Base-by-base conservation (phyloP, 2,113 vertebrate genomes). In the Cynocephalus volans region DNA sequence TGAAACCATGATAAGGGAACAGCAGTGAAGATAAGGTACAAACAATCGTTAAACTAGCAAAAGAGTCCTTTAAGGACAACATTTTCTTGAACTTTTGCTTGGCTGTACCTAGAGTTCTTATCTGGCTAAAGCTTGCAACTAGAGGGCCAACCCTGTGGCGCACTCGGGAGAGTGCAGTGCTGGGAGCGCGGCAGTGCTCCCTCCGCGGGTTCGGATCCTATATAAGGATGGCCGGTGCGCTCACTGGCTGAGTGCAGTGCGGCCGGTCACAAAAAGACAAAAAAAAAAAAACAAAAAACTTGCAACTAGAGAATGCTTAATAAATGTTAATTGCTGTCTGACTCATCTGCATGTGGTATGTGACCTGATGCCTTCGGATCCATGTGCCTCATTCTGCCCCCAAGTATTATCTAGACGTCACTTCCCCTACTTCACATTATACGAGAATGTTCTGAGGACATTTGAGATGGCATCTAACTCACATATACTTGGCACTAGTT, bases 281-380 rank as follows among this genome's bases (percentile, higher is more conserved):
- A n/a, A n/a, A n/a, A n/a, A n/a, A n/a, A n/a, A n/a, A n/a, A n/a
- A n/a, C 64, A 94, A 45, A 72, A 31, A 50, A 2, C 64, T 89
- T 93, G 54, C 64, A 94, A 45, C 73, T 69, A 80, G 85, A 80
- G 62, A 94, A 50, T 93, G 28, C 69, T 87, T 83, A 86, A 45
- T 89, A 79, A 89, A 73, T 45, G 52, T 80, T 76, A 52, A 92
- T 90, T 91, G 65, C 67, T 3, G 2, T 95, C 82, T 93, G 96
- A 81, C 86, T 70, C 21, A 1, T 84, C 58, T 83, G 36, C 45
- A 19, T 80, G 75, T 33, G 17, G 3, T 54, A 1, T 58, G 92
- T 93, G 92, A 97, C 88, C 95, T 88, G 87, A 96, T 97, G 62
- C 9, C 86, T 95, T 28, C 17, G 60, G 69, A 70, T 95, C 67